Evolutionary conservation across 2,797 vertebrate species (phyloP).

Genomic region (Notamacropus eugenii): DNA sequence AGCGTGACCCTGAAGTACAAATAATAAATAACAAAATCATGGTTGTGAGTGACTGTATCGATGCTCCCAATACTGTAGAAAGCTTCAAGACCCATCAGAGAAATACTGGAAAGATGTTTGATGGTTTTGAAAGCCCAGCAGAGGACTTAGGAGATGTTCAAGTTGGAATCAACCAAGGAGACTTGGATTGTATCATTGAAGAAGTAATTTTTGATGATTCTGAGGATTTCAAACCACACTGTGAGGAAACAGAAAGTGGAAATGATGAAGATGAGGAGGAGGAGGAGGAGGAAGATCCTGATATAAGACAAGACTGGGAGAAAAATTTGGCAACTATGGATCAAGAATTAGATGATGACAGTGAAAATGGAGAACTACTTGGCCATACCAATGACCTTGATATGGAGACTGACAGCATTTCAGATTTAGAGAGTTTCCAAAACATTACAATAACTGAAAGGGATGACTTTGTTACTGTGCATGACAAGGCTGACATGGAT

Average conservation of each 20-base stretch:
- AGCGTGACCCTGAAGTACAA: constrained; percentile 61
- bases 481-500: constrained; percentile 73
- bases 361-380: constrained; percentile 81
- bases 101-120: constrained; percentile 59
- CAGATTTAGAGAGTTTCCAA: constrained; percentile 86
- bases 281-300: constrained; percentile 55
- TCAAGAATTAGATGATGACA: constrained; percentile 79
- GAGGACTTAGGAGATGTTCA: constrained; percentile 72
- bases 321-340: constrained; percentile 51
- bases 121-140: constrained; percentile 72
- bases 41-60: constrained; percentile 38
- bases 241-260: constrained; percentile 81
- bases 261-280: constrained; percentile 80
- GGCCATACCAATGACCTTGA: constrained; percentile 63
- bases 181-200: constrained; percentile 89
- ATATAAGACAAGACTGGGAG: constrained; percentile 1
- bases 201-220: constrained; percentile 86
- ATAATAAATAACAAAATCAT: constrained; percentile 69
- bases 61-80: neutral
- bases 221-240: constrained; percentile 77
- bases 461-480: constrained; percentile 74
- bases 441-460: constrained; percentile 79
- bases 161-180: constrained; percentile 80
- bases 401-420: constrained; percentile 79
- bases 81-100: neutral